Evolutionary conservation across 2,797 vertebrate genomes (phyloP).

Genomic region (Serranus cabrilla): DNA sequence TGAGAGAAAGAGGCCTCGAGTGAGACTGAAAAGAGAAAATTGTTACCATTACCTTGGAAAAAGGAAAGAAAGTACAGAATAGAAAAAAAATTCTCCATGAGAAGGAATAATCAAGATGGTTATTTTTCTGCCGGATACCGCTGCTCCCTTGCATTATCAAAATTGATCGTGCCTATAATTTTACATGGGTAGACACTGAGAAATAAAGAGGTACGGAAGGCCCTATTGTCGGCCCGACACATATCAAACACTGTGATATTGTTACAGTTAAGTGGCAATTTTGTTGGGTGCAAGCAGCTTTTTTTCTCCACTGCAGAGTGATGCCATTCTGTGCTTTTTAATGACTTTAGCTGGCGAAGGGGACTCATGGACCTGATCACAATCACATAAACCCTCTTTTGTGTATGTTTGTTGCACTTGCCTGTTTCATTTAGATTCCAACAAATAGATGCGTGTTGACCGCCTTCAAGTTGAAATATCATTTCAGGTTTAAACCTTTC

Average conservation of each 20-base stretch:
- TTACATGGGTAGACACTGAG: slow-evolving; percentile 48
- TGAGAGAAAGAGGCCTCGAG: slow-evolving; percentile 68
- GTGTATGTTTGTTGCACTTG: slow-evolving; percentile 4
- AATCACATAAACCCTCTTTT: slow-evolving; percentile 30
- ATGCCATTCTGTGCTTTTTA: slow-evolving; percentile 42
- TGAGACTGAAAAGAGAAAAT: slow-evolving; percentile 82
- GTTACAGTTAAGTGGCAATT: slow-evolving; percentile 74
- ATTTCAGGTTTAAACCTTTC: background rate
- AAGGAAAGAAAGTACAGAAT: slow-evolving; percentile 70
- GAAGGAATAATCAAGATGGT: slow-evolving; percentile 82
- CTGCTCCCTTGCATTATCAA: slow-evolving; percentile 75
- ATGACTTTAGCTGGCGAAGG: slow-evolving; percentile 10
- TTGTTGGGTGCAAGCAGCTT: slow-evolving; percentile 46
- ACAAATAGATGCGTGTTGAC: background rate
- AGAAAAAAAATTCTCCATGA: slow-evolving; percentile 58
- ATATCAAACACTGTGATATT: slow-evolving; percentile 70
- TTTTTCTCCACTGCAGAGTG: slow-evolving; percentile 30
- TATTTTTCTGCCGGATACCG: slow-evolving; percentile 73
- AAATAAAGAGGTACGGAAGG: slow-evolving; percentile 59
- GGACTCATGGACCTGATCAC: slow-evolving; percentile 30
- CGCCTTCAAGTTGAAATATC: background rate
- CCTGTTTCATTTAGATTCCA: slow-evolving; percentile 9
- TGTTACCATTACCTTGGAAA: slow-evolving; percentile 80
- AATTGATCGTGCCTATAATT: slow-evolving; percentile 79
- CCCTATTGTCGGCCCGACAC: slow-evolving; percentile 60